These are phyloP conservation scores for Cyclura pinguis DNA, from an alignment of 2,797 vertebrate species.

Conservation along the genomic window DNA sequence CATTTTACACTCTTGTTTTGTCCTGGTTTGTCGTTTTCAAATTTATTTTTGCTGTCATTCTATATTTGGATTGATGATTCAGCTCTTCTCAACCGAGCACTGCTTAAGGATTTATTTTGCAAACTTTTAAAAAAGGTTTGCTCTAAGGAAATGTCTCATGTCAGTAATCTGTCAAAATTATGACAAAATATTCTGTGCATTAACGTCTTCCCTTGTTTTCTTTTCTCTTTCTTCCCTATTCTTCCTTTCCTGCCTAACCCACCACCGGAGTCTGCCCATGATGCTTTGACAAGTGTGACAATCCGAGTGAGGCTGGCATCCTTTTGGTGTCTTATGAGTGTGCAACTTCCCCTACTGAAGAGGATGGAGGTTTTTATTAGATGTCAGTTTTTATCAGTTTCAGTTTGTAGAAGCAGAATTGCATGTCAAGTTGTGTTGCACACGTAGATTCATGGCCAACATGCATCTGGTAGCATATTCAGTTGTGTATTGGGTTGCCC, in stretches of 20 bases:
- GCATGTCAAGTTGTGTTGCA: too few relatives aligned
- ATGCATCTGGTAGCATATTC: too few relatives aligned
- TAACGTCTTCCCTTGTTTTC: background rate
- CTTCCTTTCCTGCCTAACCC: too few relatives aligned
- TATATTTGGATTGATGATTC: conserved; percentile 27
- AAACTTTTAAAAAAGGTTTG: background rate
- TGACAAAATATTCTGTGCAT: background rate
- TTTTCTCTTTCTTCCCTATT: background rate
- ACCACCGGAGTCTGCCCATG: background rate
- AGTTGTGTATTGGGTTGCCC: too few relatives aligned
- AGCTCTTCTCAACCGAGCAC: background rate
- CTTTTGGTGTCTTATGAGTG: too few relatives aligned
- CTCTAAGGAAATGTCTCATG: background rate
- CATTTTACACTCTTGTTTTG: background rate
- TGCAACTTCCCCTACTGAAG: too few relatives aligned
- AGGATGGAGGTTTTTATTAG: too few relatives aligned
- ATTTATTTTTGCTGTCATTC: conserved; percentile 11
- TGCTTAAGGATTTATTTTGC: conserved; percentile 24
- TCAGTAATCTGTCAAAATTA: background rate
- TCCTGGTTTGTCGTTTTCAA: conserved; percentile 4
- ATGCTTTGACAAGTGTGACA: background rate
- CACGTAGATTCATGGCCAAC: too few relatives aligned
- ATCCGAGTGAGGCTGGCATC: too few relatives aligned
- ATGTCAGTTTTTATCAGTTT: too few relatives aligned
- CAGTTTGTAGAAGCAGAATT: too few relatives aligned